A percentile compares a stretch with the other conserved stretches of the same genome.
Conservation (phyloP, 2,888 invertebrate genomes). For the Drymonia ruficornis region DNA sequence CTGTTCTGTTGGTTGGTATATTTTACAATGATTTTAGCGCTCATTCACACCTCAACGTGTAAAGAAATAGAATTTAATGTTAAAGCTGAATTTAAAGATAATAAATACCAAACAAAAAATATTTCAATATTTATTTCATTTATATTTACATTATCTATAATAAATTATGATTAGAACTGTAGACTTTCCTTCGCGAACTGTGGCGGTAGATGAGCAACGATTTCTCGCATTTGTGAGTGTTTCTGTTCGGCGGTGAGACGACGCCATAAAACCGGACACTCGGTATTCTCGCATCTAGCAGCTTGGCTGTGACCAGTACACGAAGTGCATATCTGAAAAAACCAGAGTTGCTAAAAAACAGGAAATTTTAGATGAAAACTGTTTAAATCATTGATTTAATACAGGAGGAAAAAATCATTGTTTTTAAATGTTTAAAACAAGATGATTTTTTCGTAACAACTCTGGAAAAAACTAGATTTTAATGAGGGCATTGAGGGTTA, state of each 20-base stretch:
- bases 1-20: too few relatives aligned
- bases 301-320: slow-evolving; percentile 62
- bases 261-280: slow-evolving; percentile 72
- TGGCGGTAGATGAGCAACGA: slow-evolving; percentile 57
- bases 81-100: neutral
- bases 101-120: neutral
- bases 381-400: too few relatives aligned
- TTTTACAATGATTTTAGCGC: too few relatives aligned
- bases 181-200: slow-evolving; percentile 48
- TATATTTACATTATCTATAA: neutral
- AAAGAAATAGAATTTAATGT: too few relatives aligned
- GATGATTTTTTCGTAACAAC: too few relatives aligned
- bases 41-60: too few relatives aligned
- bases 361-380: too few relatives aligned
- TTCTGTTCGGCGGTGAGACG: slow-evolving; percentile 55
- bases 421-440: too few relatives aligned
- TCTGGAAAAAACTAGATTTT: too few relatives aligned
- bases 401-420: too few relatives aligned
- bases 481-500: too few relatives aligned
- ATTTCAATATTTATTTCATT: neutral
- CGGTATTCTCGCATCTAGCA: slow-evolving; percentile 62
- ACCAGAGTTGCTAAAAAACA: neutral
- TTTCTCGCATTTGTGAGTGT: slow-evolving; percentile 55
- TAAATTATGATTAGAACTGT: slow-evolving; percentile 43
- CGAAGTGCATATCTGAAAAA: slow-evolving; percentile 67